phyloP scores from a whole-genome alignment of 2,888 invertebrate species.

The Meloe dianella region DNA sequence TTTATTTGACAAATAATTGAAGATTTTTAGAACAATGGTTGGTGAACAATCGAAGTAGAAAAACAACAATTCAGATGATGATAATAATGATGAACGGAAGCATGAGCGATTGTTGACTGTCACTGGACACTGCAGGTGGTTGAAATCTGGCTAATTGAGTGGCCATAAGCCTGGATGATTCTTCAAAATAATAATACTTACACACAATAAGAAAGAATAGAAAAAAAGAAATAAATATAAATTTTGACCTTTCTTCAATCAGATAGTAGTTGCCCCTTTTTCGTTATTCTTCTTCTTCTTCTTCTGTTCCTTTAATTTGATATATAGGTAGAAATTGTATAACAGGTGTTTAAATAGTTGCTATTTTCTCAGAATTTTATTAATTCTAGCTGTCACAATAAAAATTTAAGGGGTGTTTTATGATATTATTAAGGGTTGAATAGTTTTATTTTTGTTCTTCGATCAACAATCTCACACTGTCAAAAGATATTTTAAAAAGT shows the following conservation, averaged over 20 bases:
- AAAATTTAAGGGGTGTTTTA: neutral
- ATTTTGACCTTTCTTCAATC: neutral
- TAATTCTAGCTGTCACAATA: neutral
- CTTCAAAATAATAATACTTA: neutral
- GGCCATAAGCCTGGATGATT: slow-evolving; percentile 35
- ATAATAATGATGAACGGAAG: slow-evolving; percentile 49
- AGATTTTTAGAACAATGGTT: neutral
- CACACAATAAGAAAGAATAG: too few species aligned
- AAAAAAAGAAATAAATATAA: neutral
- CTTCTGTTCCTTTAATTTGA: too few species aligned
- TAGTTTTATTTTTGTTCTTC: neutral
- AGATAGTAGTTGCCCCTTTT: too few species aligned
- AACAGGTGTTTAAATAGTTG: neutral
- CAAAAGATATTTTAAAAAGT: neutral
- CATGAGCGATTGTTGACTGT: slow-evolving; percentile 55
- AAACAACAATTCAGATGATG: neutral
- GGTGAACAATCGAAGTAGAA: neutral
- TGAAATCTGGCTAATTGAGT: slow-evolving; percentile 51
- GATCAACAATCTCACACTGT: neutral
- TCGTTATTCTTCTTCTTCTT: too few species aligned
- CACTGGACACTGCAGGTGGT: slow-evolving; percentile 51
- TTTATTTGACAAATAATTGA: neutral
- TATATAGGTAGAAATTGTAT: neutral
- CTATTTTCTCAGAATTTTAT: neutral
- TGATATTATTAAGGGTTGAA: slow-evolving; percentile 2